Conservation (phyloP, 2,113 vertebrate genomes). For the Leucoraja erinaceus region DNA sequence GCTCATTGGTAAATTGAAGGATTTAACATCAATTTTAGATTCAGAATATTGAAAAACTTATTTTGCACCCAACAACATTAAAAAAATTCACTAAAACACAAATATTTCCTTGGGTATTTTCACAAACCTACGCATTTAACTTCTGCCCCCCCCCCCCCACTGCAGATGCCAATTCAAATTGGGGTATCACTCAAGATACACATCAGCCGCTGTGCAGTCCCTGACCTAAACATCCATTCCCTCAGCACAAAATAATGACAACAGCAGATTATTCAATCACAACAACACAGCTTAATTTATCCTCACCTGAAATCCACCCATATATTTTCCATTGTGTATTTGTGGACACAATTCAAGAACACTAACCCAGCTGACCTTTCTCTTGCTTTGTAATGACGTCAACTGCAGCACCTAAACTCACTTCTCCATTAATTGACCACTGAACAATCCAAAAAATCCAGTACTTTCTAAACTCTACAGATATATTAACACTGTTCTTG, state of each 20-base stretch:
- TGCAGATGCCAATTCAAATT: neutral
- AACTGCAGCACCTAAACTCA: neutral
- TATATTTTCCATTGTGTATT: neutral
- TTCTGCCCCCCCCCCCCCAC: neutral
- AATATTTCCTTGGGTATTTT: neutral
- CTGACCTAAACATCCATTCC: neutral
- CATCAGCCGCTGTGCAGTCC: neutral
- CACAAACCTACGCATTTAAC: neutral
- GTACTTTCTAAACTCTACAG: neutral
- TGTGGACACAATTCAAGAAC: neutral
- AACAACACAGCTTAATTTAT: neutral
- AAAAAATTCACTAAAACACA: neutral
- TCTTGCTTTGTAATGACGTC: neutral
- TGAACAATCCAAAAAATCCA: neutral
- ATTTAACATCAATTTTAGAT: neutral
- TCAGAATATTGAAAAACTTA: neutral
- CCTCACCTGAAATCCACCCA: neutral
- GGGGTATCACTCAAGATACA: neutral
- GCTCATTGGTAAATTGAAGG: neutral
- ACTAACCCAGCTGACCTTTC: neutral
- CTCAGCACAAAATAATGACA: neutral
- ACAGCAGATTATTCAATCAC: neutral
- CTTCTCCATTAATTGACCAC: neutral
- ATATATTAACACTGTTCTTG: neutral
- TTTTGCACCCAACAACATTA: neutral